Evolutionary conservation across 2,888 invertebrate species (phyloP).

Genomic region (Machimus atricapillus): DNA sequence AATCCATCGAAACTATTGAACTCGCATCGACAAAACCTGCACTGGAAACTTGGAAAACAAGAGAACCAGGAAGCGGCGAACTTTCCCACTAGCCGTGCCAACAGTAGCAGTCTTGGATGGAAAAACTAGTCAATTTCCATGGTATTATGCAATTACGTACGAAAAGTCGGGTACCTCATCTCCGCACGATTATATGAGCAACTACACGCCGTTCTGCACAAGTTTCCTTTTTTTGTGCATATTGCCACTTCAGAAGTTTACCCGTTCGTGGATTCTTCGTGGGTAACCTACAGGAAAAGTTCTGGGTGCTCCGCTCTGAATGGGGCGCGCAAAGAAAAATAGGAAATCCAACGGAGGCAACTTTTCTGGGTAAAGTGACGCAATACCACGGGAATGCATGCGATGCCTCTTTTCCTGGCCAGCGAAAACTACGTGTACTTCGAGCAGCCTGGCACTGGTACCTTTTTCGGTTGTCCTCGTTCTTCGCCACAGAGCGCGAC

Average conservation of each 20-base stretch:
- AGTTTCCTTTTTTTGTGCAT: neutral
- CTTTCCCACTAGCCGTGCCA: neutral
- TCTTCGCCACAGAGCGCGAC: neutral
- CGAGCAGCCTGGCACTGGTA: neutral
- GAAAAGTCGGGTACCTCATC: conserved; percentile 11
- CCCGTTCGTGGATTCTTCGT: conserved; percentile 15
- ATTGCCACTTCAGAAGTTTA: conserved; percentile 16
- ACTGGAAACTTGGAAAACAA: neutral
- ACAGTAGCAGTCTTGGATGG: neutral
- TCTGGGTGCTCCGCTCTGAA: neutral
- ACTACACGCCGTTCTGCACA: neutral
- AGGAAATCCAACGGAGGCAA: neutral
- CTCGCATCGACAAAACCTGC: neutral
- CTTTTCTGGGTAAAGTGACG: conserved; percentile 28
- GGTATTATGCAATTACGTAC: conserved; percentile 11
- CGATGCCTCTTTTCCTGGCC: neutral
- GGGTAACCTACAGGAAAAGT: conserved; percentile 24
- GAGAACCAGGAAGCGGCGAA: neutral
- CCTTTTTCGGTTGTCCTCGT: neutral
- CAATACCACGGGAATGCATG: neutral
- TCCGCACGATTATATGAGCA: neutral
- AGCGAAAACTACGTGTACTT: neutral
- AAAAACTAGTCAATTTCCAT: neutral
- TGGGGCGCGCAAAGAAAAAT: neutral
- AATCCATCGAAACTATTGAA: neutral